Conservation (phyloP, 1,140 invertebrate species). For the Amyelois transitella region DNA sequence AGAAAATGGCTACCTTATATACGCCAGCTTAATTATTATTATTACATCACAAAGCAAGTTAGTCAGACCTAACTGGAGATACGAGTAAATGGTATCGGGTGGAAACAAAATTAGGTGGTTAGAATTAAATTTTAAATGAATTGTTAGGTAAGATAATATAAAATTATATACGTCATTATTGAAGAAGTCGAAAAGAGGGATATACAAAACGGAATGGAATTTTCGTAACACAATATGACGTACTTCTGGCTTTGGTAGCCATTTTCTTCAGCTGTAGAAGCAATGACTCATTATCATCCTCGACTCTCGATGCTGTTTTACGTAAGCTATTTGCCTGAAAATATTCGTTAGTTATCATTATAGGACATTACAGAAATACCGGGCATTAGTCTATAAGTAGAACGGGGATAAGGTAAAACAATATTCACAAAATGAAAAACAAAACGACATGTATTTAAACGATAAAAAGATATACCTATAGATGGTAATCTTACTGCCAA, state of each 20-base stretch:
- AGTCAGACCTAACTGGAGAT: not conserved
- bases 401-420: not conserved
- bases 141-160: conserved; percentile 6
- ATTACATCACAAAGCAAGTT: not conserved
- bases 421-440: not conserved
- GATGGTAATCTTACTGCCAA: conserved; percentile 65
- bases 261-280: conserved; percentile 95
- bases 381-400: not conserved
- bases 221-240: conserved; percentile 64
- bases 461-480: conserved; percentile 62
- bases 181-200: conserved; percentile 19
- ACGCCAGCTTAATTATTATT: not conserved
- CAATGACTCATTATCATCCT: conserved; percentile 95
- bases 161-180: conserved; percentile 1
- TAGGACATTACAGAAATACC: conserved; percentile 1
- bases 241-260: conserved; percentile 88
- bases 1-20: not conserved
- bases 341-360: conserved; percentile 65
- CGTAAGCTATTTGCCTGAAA: conserved; percentile 86
- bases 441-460: conserved; percentile 6
- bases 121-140: conserved; percentile 1
- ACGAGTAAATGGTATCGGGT: not conserved
- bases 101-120: not conserved
- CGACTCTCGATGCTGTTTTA: conserved; percentile 89
- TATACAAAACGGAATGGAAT: conserved; percentile 48